Conservation (phyloP, 2,113 vertebrate genomes). For the Chrysemys picta region DNA sequence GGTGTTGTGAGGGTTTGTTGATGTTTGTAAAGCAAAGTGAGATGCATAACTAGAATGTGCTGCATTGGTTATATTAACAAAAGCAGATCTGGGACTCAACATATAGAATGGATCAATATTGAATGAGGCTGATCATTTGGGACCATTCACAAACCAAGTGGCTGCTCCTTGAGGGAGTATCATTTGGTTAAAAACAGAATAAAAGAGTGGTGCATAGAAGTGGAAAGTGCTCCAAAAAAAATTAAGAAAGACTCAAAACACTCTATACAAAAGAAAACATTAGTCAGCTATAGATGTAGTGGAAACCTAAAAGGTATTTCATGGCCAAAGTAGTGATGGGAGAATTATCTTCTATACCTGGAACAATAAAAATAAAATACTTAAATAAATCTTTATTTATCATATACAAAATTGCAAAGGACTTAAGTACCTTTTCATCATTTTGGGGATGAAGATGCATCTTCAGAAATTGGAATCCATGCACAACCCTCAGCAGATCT, state of each 20-base stretch:
- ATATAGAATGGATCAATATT: background rate
- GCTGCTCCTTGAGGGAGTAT: background rate
- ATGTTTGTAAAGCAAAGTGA: background rate
- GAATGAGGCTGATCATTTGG: background rate
- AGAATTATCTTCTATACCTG: background rate
- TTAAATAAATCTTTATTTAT: background rate
- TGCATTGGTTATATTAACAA: background rate
- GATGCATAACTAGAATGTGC: background rate
- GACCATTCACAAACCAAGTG: fast-evolving
- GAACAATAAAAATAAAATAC: background rate
- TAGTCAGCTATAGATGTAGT: background rate
- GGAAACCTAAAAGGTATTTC: background rate
- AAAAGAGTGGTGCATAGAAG: background rate
- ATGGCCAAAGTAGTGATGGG: background rate
- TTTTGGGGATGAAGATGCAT: slow-evolving; percentile 89
- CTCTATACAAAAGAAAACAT: background rate
- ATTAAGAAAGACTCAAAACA: background rate
- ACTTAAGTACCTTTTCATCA: slow-evolving; percentile 66
- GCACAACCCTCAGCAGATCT: slow-evolving; percentile 91
- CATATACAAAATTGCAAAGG: slow-evolving; percentile 37
- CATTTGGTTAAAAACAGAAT: background rate
- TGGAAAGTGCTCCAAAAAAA: background rate
- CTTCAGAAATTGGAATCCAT: slow-evolving; percentile 91
- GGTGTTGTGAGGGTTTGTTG: background rate
- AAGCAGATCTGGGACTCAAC: background rate